Conservation (phyloP, 53 echinoderm and acorn worm genomes). For the Paracentrotus lividus region DNA sequence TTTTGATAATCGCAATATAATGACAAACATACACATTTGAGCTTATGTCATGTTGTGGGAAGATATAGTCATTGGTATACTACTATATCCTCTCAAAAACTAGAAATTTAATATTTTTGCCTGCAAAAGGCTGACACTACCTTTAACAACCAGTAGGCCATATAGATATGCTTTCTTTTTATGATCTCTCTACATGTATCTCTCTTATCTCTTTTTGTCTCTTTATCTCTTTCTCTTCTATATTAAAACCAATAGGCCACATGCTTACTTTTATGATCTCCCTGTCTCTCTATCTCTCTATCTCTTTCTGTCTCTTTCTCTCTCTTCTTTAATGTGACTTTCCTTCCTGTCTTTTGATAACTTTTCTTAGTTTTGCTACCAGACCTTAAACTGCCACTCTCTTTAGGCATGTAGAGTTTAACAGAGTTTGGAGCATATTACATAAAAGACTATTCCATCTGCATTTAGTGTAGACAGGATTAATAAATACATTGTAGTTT, state of each 20-base stretch:
- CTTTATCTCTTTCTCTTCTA: neutral
- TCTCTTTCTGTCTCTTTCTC: neutral
- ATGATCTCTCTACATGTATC: neutral
- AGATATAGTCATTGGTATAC: too few relatives aligned
- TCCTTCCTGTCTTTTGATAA: slow-evolving; percentile 13
- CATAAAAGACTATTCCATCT: neutral
- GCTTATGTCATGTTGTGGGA: too few relatives aligned
- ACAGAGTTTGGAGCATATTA: neutral
- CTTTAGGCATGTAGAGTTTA: neutral
- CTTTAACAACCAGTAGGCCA: too few relatives aligned
- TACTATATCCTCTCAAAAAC: too few relatives aligned
- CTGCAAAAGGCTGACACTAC: too few relatives aligned
- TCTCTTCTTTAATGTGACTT: neutral
- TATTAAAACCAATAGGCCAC: too few relatives aligned
- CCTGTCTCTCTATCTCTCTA: neutral
- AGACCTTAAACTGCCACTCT: neutral
- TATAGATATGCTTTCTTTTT: too few relatives aligned
- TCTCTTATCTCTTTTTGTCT: neutral
- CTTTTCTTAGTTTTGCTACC: neutral
- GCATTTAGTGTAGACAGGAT: too few relatives aligned
- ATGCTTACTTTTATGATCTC: neutral
- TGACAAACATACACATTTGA: too few relatives aligned
- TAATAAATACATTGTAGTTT: too few relatives aligned
- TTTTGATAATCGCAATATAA: too few relatives aligned
- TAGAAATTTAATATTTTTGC: too few relatives aligned